phyloP scores from a whole-genome alignment of 2,888 invertebrate species.

The Erebia palarica region DNA sequence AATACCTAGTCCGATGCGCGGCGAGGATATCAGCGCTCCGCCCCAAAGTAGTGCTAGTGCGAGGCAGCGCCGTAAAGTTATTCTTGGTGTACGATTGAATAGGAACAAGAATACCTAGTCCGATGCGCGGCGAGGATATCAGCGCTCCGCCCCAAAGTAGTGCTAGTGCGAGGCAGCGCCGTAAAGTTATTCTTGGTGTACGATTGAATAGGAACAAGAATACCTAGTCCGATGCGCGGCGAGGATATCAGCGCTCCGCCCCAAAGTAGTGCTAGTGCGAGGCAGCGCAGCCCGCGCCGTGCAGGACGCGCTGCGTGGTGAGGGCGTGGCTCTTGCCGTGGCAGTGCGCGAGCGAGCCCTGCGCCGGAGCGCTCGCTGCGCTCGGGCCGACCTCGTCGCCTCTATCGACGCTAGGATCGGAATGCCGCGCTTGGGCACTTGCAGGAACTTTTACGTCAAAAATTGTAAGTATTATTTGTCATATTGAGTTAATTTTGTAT shows the following conservation, averaged over 20 bases:
- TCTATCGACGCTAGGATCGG: slow-evolving; percentile 94
- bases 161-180: too few relatives aligned
- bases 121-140: too few relatives aligned
- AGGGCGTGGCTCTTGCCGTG: slow-evolving; percentile 90
- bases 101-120: too few relatives aligned
- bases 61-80: too few relatives aligned
- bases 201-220: slow-evolving; percentile 87
- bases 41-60: too few relatives aligned
- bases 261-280: slow-evolving; percentile 94
- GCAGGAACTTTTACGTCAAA: slow-evolving; percentile 90
- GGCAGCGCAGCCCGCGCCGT: slow-evolving; percentile 93
- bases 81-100: too few relatives aligned
- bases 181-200: not conserved
- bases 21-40: too few relatives aligned
- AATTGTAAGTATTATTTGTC: slow-evolving; percentile 40
- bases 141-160: too few relatives aligned
- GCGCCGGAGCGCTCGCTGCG: slow-evolving; percentile 87
- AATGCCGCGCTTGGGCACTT: slow-evolving; percentile 91
- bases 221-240: slow-evolving; percentile 93
- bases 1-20: too few relatives aligned
- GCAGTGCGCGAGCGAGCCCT: slow-evolving; percentile 86
- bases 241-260: slow-evolving; percentile 91
- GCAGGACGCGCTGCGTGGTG: slow-evolving; percentile 90
- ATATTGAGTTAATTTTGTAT: not conserved
- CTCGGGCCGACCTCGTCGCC: slow-evolving; percentile 92